Evolutionary conservation across 2,888 invertebrate genomes (phyloP).

Genomic region (Oxytorus armatus): DNA sequence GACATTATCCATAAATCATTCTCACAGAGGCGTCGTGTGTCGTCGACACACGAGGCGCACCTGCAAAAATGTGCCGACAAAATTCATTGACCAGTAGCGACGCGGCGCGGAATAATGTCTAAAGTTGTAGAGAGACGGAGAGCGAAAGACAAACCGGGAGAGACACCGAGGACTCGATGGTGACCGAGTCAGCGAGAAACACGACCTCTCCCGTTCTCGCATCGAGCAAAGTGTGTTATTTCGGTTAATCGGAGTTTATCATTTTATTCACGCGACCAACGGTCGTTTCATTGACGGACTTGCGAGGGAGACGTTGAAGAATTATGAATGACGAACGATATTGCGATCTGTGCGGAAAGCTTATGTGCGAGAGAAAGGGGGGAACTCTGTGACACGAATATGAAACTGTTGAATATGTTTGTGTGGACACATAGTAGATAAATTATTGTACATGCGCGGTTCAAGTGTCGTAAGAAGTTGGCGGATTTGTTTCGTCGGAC

Average conservation of each 20-base stretch:
- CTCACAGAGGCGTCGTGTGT: too few species aligned
- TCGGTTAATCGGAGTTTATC: conserved; percentile 54
- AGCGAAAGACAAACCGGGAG: not conserved
- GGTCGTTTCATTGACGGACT: conserved; percentile 62
- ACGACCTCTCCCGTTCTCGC: conserved; percentile 20
- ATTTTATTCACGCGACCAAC: conserved; percentile 23
- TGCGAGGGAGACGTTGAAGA: conserved; percentile 59
- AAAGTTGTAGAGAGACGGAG: not conserved
- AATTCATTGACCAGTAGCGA: conserved; percentile 8
- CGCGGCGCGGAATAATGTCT: not conserved
- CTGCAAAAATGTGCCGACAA: not conserved
- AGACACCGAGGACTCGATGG: conserved; percentile 9
- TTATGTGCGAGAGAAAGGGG: not conserved
- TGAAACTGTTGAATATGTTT: not conserved
- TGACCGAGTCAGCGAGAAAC: conserved; percentile 49
- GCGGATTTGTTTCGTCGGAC: conserved; percentile 67
- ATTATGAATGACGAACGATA: conserved; percentile 81
- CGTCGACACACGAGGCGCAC: not conserved
- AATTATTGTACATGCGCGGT: not conserved
- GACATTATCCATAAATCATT: conserved; percentile 47
- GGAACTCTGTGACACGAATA: not conserved
- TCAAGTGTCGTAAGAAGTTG: conserved; percentile 27
- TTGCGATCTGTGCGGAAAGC: conserved; percentile 73
- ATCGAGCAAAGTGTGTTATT: conserved; percentile 35
- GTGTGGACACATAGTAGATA: not conserved